Conservation (phyloP, 2,888 invertebrate genomes). For the Polyploca ridens region DNA sequence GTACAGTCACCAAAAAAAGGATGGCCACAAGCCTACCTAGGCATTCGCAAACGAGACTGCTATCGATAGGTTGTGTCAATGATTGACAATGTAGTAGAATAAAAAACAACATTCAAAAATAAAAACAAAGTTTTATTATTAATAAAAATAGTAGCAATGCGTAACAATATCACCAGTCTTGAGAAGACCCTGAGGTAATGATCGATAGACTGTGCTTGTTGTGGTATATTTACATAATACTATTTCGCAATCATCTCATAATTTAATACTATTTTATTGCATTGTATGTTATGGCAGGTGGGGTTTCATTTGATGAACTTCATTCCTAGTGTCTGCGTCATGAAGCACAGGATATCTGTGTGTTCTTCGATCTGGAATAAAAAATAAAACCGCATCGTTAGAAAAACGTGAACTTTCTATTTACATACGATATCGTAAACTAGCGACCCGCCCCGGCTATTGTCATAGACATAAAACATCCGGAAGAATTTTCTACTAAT, state of each 20-base stretch:
- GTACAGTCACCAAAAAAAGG: too few species aligned
- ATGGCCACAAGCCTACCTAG: too few species aligned
- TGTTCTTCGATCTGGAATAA: slow-evolving; percentile 94
- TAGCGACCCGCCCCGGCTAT: too few species aligned
- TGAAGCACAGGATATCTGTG: slow-evolving; percentile 94
- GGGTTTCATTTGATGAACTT: slow-evolving; percentile 76
- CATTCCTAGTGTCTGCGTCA: slow-evolving; percentile 89
- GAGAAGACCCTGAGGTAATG: slow-evolving; percentile 72
- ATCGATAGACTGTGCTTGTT: slow-evolving; percentile 61
- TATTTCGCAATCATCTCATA: slow-evolving; percentile 51
- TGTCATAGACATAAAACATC: too few species aligned
- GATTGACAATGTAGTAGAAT: slow-evolving; percentile 15
- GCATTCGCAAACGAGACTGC: too few species aligned
- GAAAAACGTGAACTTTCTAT: neutral
- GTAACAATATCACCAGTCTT: slow-evolving; percentile 81
- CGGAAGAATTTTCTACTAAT: too few species aligned
- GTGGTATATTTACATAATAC: slow-evolving; percentile 77
- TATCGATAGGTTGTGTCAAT: too few species aligned
- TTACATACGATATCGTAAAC: too few species aligned
- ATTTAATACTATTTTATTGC: slow-evolving; percentile 44
- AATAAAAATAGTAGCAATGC: slow-evolving; percentile 77
- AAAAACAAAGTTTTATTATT: slow-evolving; percentile 78
- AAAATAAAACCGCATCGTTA: slow-evolving; percentile 38
- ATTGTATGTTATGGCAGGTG: slow-evolving; percentile 43
- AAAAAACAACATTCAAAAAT: slow-evolving; percentile 53